Evolutionary conservation across 2,797 vertebrate genomes (phyloP), one percentile per base, ranked within the genome.

Genomic region (Avahi laniger): DNA sequence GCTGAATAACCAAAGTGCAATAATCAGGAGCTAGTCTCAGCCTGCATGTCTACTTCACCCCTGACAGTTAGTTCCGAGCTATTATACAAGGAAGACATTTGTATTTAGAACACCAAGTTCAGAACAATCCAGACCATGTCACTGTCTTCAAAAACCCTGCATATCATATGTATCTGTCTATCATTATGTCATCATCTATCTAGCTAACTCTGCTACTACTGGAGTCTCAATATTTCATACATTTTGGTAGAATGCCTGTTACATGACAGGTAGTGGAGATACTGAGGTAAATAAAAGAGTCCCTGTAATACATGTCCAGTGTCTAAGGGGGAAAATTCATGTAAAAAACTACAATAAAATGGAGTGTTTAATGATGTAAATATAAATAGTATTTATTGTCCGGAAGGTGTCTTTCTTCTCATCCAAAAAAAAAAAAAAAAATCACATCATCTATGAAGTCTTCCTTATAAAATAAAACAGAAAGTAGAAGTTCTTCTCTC

Each of bases 31-130:
- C 24, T 65, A 46, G 43, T 72, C 38, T 67, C 28, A 79, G 80
- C 43, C 35, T 57, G 75, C 10, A 28, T n/a, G 75, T 52, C 59
- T 87, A 79, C 89, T 92, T 76, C 41, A 83, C 9, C 35, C 26
- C 10, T 50, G 13, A 61, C 15, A 78, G 50, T 76, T 73, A 69
- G 93, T 72, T 54, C 73, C 78, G 38, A 78, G 57, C 50, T 75
- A 57, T 92, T 90, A 93, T 10, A 63, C 89, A 93, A 96, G n/a
- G 63, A 96, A 69, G 17, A 95, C 76, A 91, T 52, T 76, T 50
- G 78, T 52, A 24, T 91, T 92, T 92, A 76, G 13, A 90, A 91
- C 48, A 93, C 13, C 20, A 46, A 81, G 38, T 87, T 93, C 57
- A 92, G 48, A 93, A 4, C 26, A 97, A 93, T 72, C 11, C 35